These are phyloP conservation scores for Pollenia labialis DNA, from an alignment of 2,888 invertebrate genomes.

Conservation along the genomic window DNA sequence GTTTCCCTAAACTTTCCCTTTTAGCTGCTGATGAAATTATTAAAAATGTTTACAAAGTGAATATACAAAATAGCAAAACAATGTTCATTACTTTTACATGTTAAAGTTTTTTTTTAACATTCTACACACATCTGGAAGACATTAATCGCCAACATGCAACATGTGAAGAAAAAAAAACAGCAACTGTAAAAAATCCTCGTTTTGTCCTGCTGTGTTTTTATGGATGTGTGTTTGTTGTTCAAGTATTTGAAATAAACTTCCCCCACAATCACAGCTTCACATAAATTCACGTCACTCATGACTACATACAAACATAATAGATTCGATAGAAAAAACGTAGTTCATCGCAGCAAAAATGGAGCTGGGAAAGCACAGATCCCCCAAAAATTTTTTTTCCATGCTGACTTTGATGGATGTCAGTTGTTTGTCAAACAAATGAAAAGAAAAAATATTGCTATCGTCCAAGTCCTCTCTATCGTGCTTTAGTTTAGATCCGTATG, in stretches of 20 bases:
- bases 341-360: conserved; percentile 4
- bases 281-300: conserved; percentile 37
- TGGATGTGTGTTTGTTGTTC: conserved; percentile 73
- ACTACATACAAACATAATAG: conserved; percentile 33
- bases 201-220: conserved; percentile 70
- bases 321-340: conserved; percentile 10
- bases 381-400: conserved; percentile 62
- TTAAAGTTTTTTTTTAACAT: conserved; percentile 24
- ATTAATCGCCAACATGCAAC: conserved; percentile 75
- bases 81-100: conserved; percentile 1
- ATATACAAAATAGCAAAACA: conserved; percentile 39
- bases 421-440: conserved; percentile 80
- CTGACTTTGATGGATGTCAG: conserved; percentile 83
- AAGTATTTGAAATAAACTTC: conserved; percentile 26
- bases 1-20: neutral
- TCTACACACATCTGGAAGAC: conserved; percentile 73
- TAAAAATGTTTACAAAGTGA: conserved; percentile 44
- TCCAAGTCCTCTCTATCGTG: conserved; percentile 24
- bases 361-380: conserved; percentile 17
- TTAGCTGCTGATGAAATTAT: conserved; percentile 41
- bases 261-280: conserved; percentile 48
- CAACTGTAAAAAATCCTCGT: conserved; percentile 60
- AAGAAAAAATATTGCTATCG: conserved; percentile 50
- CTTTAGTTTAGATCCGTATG: conserved; percentile 33
- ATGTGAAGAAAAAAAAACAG: conserved; percentile 43